phyloP scores from a whole-genome alignment of 1,140 invertebrate species.

The Euglossa dilemma region DNA sequence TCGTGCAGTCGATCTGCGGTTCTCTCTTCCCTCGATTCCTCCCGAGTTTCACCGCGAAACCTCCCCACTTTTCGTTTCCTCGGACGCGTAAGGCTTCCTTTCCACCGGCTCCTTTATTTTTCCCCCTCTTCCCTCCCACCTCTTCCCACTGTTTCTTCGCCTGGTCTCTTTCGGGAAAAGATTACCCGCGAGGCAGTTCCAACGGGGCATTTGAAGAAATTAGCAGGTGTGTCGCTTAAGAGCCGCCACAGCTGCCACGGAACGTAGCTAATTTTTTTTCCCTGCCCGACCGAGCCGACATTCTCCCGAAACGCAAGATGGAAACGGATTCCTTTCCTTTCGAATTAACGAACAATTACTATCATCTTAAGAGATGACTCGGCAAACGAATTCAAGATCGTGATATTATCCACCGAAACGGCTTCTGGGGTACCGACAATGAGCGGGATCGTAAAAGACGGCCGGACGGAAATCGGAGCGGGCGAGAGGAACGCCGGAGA shows the following conservation, averaged over 20 bases:
- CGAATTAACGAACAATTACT: constrained; percentile 61
- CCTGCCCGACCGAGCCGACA: not conserved
- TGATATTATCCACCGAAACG: constrained; percentile 52
- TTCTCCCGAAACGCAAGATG: constrained; percentile 6
- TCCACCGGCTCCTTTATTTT: no score
- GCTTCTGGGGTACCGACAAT: constrained; percentile 24
- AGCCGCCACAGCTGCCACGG: constrained; percentile 30
- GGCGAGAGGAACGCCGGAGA: not conserved
- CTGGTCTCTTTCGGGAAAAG: not conserved
- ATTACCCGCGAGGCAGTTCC: not conserved
- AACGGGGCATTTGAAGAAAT: constrained; percentile 39
- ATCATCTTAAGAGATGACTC: constrained; percentile 55
- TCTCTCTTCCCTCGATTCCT: not conserved
- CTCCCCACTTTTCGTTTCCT: not conserved
- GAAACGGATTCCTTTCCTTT: constrained; percentile 39
- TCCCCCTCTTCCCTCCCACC: not conserved
- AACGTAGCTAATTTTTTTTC: constrained; percentile 36
- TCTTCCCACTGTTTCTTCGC: no score
- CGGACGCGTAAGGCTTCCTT: no score
- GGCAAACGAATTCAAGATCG: constrained; percentile 41
- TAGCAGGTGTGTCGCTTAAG: constrained; percentile 50
- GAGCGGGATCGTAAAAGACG: constrained; percentile 31
- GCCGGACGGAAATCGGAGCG: constrained; percentile 21
- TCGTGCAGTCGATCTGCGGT: not conserved
- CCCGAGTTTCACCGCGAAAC: not conserved